phyloP scores from a whole-genome alignment of 2,797 vertebrate genomes.

The Stomatorhinus walkeri region DNA sequence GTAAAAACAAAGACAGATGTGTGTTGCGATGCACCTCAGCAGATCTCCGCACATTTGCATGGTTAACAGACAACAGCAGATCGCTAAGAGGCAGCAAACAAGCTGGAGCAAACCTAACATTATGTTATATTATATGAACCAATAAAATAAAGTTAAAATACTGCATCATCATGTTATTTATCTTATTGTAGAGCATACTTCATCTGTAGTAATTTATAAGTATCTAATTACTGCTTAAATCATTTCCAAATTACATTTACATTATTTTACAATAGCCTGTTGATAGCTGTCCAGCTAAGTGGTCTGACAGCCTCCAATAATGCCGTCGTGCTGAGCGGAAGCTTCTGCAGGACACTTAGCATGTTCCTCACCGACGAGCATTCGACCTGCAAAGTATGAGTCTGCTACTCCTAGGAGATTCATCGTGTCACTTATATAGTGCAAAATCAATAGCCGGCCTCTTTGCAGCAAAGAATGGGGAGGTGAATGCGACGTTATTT shows the following conservation, averaged over 20 bases:
- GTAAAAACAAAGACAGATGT: neutral
- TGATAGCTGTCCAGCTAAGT: neutral
- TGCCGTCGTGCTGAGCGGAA: neutral
- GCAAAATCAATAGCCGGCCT: neutral
- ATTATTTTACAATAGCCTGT: neutral
- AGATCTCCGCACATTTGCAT: neutral
- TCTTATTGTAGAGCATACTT: neutral
- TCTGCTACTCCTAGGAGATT: neutral
- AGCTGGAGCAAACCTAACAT: neutral
- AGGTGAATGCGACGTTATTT: neutral
- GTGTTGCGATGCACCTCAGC: neutral
- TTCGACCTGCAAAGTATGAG: neutral
- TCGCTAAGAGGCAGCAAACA: neutral
- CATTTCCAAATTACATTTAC: neutral
- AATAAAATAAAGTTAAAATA: neutral
- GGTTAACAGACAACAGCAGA: neutral
- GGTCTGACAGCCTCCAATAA: no score
- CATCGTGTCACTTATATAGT: neutral
- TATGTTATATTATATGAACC: neutral
- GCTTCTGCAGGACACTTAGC: neutral
- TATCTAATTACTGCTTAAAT: neutral
- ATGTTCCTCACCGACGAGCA: neutral
- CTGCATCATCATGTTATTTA: neutral
- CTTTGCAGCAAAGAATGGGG: neutral
- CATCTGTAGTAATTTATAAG: neutral